phyloP scores from a whole-genome alignment of 2,797 vertebrate species.

The Myotis daubentonii region DNA sequence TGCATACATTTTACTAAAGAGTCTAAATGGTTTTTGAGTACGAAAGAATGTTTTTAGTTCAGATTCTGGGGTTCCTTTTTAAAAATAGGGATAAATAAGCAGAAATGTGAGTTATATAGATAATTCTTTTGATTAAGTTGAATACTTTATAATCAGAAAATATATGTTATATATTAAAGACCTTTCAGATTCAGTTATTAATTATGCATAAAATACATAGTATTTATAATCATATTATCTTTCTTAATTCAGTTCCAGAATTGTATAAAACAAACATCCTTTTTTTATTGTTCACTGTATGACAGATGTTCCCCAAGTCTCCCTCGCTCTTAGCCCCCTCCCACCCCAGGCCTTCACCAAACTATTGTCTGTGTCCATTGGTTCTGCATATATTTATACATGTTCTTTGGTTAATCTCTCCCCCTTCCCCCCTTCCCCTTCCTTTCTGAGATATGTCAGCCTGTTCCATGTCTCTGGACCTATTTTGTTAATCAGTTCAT shows the following conservation, averaged over 20 bases:
- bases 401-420: not conserved
- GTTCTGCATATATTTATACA: not conserved
- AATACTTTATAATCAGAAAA: slow-evolving; percentile 66
- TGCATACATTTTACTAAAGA: not conserved
- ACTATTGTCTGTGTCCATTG: not conserved
- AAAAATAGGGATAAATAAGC: slow-evolving; percentile 42
- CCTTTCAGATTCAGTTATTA: slow-evolving; percentile 50
- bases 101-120: slow-evolving; percentile 17
- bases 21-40: not conserved
- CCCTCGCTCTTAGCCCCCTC: not conserved
- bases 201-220: slow-evolving; percentile 50
- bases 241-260: slow-evolving; percentile 66
- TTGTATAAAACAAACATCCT: slow-evolving; percentile 16
- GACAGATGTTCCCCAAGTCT: not conserved
- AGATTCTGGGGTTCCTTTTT: not conserved
- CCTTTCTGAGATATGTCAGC: not conserved
- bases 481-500: not conserved
- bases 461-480: not conserved
- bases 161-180: slow-evolving; percentile 58
- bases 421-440: too few relatives aligned
- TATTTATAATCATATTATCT: slow-evolving; percentile 64
- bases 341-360: not conserved
- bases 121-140: slow-evolving; percentile 55
- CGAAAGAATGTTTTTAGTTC: slow-evolving; percentile 40
- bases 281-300: not conserved